Evolutionary conservation across 2,113 vertebrate species (phyloP).

Genomic region (Caretta caretta): DNA sequence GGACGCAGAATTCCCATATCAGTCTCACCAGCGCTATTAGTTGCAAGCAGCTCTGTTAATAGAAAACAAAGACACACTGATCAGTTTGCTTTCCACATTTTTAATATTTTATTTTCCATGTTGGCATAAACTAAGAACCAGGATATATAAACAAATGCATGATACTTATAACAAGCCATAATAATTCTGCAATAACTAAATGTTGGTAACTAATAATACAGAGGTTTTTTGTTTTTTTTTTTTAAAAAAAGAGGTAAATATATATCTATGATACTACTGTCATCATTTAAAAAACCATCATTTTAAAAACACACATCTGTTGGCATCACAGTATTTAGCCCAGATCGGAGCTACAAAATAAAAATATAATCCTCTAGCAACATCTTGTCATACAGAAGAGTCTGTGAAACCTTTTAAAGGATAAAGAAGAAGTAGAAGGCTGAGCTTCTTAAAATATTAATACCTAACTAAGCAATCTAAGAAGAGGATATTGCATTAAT

Average conservation of each 20-base stretch:
- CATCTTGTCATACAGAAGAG: not conserved
- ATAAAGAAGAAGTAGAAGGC: conserved; percentile 40
- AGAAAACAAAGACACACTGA: not conserved
- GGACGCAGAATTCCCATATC: not conserved
- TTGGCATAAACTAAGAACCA: not conserved
- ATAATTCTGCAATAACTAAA: conserved; percentile 47
- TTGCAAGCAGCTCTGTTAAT: not conserved
- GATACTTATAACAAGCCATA: conserved; percentile 20
- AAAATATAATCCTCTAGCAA: conserved; percentile 31
- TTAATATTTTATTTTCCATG: conserved; percentile 5
- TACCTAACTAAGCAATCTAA: conserved; percentile 43
- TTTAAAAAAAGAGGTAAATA: conserved; percentile 45
- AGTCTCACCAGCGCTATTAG: not conserved
- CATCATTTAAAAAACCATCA: not conserved
- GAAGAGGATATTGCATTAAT: conserved; percentile 56
- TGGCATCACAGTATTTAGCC: conserved; percentile 12
- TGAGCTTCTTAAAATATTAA: conserved; percentile 3
- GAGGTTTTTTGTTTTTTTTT: not conserved
- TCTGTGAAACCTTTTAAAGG: conserved; percentile 21
- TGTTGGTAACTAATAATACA: conserved; percentile 17
- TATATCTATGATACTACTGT: not conserved
- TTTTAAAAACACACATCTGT: conserved; percentile 43
- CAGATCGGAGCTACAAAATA: conserved; percentile 23
- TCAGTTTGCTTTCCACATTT: not conserved
- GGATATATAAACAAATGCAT: conserved; percentile 19